Evolutionary conservation across 2,797 vertebrate species (phyloP), one percentile per base, ranked within the genome.

Genomic region (Avahi laniger): DNA sequence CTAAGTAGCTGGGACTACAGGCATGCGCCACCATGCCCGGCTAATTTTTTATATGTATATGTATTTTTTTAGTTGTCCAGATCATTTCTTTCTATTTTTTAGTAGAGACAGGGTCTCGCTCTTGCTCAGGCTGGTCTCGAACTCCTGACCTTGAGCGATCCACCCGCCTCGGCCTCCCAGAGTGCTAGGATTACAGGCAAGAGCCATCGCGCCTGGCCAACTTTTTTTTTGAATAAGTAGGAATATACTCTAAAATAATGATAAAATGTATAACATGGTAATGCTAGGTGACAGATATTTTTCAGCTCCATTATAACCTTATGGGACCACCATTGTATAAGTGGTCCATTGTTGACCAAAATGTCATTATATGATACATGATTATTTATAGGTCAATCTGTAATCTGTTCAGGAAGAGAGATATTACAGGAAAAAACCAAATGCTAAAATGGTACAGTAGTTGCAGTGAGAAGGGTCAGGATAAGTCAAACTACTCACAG

Each of bases 401-500:
- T 41, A 18, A 72, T 61, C 33, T 52, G 13, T 38, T 76, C 26
- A 84, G 75, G 26, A 70, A 94, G 57, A 91, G 2, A 75, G 33
- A 76, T 15, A 70, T 4, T 48, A 63, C 83, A 35, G 17, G 6
- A 50, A 90, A 57, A 87, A 67, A 33, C 14, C 43, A 81, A 61
- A 33, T 30, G 13, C 46, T 93, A n/a, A 54, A 11, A 75, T 79
- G 61, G 22, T 15, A 22, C 1, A 54, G 18, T 1, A 81, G 18
- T 6, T 24, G 26, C 30, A 79, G 41, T 50, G 7, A 79, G 28
- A 59, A 48, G 35, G 13, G 43, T 38, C 61, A 24, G 38, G 17
- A 7, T 22, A 35, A 50, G 20, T 9, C 48, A 86, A 22, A 12
- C 6, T 69, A 98, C 99, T 95, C 98, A 99, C 99, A 90, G 98